These are phyloP conservation scores for Ochropleura plecta DNA, from an alignment of 2,888 invertebrate species.

Conservation along the genomic window DNA sequence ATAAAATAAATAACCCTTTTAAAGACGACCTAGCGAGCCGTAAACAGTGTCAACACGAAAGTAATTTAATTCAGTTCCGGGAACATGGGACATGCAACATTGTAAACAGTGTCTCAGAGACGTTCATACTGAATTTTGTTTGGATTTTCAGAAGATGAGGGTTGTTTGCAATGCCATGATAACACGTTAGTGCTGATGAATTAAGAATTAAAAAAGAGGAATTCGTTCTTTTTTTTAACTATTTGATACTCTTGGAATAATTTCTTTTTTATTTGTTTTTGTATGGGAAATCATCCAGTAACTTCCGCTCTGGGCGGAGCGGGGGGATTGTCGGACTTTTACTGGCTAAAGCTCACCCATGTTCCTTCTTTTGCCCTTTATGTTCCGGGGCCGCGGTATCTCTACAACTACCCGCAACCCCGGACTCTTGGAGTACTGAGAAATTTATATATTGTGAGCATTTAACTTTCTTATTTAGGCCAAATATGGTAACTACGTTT, in stretches of 20 bases:
- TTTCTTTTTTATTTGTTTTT: too few species aligned
- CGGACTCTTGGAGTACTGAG: too few species aligned
- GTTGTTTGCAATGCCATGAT: neutral
- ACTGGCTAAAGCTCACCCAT: too few species aligned
- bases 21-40: slow-evolving; percentile 37
- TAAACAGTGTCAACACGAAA: slow-evolving; percentile 57
- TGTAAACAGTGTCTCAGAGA: slow-evolving; percentile 45
- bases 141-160: slow-evolving; percentile 22
- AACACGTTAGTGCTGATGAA: slow-evolving; percentile 3
- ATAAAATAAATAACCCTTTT: slow-evolving; percentile 44
- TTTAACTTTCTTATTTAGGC: neutral
- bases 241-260: too few species aligned
- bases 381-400: too few species aligned
- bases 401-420: too few species aligned
- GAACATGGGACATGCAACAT: slow-evolving; percentile 49
- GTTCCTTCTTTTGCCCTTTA: too few species aligned
- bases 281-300: too few species aligned
- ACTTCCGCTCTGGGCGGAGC: too few species aligned
- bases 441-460: neutral
- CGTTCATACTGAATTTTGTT: slow-evolving; percentile 37
- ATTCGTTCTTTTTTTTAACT: neutral
- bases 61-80: slow-evolving; percentile 61
- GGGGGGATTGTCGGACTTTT: too few species aligned
- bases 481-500: neutral
- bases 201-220: neutral